These are phyloP conservation scores for Fulica atra DNA, from an alignment of 2,113 vertebrate species.

Conservation along the genomic window DNA sequence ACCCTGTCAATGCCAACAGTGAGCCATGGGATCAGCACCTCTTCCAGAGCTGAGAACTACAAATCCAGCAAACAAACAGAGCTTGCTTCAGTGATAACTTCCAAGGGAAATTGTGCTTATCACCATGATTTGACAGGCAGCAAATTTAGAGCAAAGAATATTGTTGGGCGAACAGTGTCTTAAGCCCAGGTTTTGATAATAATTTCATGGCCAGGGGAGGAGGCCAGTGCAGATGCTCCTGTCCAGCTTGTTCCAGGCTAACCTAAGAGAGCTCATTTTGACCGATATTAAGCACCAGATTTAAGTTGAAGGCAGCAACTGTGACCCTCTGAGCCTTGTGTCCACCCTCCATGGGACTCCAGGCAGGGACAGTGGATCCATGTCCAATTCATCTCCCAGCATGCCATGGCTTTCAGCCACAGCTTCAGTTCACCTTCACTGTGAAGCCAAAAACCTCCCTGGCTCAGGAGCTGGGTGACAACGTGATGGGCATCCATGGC, in stretches of 20 bases:
- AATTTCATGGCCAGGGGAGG: neutral
- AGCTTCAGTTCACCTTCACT: neutral
- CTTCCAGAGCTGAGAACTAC: neutral
- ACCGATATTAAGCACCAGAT: neutral
- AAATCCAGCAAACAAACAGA: neutral
- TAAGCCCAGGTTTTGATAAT: neutral
- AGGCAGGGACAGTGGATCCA: neutral
- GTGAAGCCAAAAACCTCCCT: fast-evolving
- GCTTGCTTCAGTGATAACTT: neutral
- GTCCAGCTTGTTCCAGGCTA: neutral
- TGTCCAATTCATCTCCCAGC: neutral
- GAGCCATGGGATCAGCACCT: neutral
- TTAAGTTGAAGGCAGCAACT: neutral
- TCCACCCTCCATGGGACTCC: neutral
- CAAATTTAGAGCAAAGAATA: neutral
- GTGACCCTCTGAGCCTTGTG: neutral
- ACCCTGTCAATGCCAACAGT: neutral
- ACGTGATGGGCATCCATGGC: neutral
- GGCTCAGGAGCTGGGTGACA: neutral
- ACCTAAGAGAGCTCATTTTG: neutral
- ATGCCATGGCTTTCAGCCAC: neutral
- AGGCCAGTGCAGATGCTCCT: neutral
- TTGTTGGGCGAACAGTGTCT: neutral
- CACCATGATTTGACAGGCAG: neutral
- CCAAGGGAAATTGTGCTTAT: neutral